Base-by-base conservation (phyloP, 2,797 vertebrate genomes). In the Takifugu ocellatus region DNA sequence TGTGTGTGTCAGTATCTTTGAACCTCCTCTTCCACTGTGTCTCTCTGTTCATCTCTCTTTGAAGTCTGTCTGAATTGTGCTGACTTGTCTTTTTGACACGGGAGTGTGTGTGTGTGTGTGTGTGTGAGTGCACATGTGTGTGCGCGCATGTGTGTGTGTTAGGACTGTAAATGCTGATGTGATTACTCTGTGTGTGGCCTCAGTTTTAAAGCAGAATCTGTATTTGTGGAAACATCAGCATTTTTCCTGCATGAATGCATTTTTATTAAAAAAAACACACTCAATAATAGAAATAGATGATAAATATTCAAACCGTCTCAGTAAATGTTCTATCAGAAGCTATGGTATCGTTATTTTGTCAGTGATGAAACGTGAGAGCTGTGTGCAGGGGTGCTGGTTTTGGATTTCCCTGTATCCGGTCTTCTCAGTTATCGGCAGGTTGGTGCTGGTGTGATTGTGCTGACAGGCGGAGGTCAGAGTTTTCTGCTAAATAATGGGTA, bases 1-100 rank as follows among this genome's bases (percentile, higher is more conserved):
- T 67, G 45, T 44, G 64, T 49, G 42, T 26, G 25, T 45, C 6
- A 2, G 44, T 36, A 56, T 55, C 60, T 78, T 76, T 74, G 68
- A 78, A 72, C 63, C 63, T 61, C 55, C 49, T 31, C 21, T 55
- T 48, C 66, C 70, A 51, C 25, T 17, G 10, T 54, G 43, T 55
- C 49, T 72, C 62, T 60, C 31, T 61, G 48, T 58, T 53, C 53
- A 36, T 56, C 53, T 63, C 25, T 44, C 64, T 87, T 79, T 79
- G 75, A 83, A 73, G 80, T 72, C 48, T 44, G 15, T 51, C 50
- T 72, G 72, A 61, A 64, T 82, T 77, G 50, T 70, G 72, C 74
- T 74, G 63, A 79, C 52, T 69, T 74, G 61, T 29, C 64, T 61
- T 71, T 50, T 68, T 44, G 72, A 62, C 47, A 46, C 15, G 0